Conservation (phyloP, 2,888 invertebrate species). For the Dysmachus trigonus region DNA sequence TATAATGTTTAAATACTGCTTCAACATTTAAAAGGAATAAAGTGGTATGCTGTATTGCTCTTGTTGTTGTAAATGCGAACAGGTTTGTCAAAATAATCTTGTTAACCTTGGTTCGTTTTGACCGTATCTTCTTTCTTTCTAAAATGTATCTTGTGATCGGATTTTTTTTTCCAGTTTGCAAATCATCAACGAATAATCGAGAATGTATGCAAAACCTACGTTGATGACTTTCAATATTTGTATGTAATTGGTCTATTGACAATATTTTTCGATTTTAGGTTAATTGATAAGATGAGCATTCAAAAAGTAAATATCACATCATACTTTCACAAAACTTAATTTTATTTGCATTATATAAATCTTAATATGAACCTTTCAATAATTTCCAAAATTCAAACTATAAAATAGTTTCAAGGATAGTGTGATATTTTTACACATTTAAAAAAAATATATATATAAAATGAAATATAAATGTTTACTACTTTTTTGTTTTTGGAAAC, state of each 20-base stretch:
- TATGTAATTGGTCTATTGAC: background rate
- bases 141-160: background rate
- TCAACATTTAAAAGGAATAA: background rate
- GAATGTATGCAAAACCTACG: background rate
- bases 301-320: background rate
- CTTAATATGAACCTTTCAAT: background rate
- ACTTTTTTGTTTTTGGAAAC: too few relatives aligned
- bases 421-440: background rate
- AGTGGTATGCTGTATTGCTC: background rate
- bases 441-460: too few relatives aligned
- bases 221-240: background rate
- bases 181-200: background rate
- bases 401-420: background rate
- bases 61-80: background rate
- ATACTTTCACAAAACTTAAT: background rate
- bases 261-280: background rate
- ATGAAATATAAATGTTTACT: too few relatives aligned
- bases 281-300: background rate
- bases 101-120: background rate
- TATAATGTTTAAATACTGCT: background rate
- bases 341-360: background rate
- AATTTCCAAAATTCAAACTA: background rate
- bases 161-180: background rate
- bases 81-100: background rate
- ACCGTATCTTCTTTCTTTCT: background rate